Conservation (phyloP, 37 sponge, comb jelly and placozoan species). For the Eunapius fragilis region DNA sequence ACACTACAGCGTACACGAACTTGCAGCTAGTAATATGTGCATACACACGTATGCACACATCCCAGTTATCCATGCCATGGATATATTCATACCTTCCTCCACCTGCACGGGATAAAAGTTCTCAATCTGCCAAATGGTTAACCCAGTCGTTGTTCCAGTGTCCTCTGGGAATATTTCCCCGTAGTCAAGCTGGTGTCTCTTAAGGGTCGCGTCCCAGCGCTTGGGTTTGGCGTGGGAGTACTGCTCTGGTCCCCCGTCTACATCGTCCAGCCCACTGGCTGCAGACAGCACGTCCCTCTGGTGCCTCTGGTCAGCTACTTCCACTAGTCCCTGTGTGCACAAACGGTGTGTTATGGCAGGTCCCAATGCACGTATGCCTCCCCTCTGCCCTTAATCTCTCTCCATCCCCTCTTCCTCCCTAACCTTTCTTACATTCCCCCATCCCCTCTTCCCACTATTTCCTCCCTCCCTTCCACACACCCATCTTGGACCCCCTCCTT, state of each 20-base stretch:
- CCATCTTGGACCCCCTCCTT: background rate
- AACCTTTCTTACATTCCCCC: background rate
- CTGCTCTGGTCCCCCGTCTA: background rate
- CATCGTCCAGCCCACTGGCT: conserved; percentile 30
- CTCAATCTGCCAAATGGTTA: conserved; percentile 94
- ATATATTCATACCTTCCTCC: conserved; percentile 66
- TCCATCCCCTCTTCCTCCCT: too few species aligned
- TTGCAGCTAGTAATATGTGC: too few species aligned
- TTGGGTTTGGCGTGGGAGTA: conserved; percentile 9
- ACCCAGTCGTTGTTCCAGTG: conserved; percentile 71
- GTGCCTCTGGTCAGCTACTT: conserved; percentile 50
- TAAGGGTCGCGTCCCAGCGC: conserved; percentile 75
- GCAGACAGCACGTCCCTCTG: conserved; percentile 29
- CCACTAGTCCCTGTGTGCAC: conserved; percentile 39
- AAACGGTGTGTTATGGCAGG: too few species aligned
- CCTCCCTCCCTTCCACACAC: background rate
- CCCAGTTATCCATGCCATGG: background rate
- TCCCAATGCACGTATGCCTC: too few species aligned
- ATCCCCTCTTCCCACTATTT: background rate
- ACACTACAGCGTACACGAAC: too few species aligned
- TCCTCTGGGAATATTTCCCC: conserved; percentile 81
- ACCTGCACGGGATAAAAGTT: conserved; percentile 88
- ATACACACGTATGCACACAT: background rate
- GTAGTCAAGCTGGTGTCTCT: conserved; percentile 91
- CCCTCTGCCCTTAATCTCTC: background rate